Base-by-base conservation (phyloP, 1,140 invertebrate genomes). In the Leptonema lineaticorne region DNA sequence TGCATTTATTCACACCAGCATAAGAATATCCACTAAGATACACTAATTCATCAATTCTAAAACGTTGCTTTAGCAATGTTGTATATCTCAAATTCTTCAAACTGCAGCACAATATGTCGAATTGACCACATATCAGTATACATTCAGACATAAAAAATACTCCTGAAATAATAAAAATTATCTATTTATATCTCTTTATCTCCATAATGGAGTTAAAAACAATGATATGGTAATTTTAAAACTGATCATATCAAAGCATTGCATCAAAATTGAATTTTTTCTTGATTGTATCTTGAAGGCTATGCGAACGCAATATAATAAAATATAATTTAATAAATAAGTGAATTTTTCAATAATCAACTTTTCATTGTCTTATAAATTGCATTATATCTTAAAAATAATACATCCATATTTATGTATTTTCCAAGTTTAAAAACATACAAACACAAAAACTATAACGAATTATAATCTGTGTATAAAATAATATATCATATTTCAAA, bases 41-140 rank as follows among this genome's bases (percentile, higher is more conserved):
- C 1, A 70, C 22, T n/a, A 73, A 18, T 24, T 62, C 37, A 16
- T 29, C 24, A 1, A 65, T n/a, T 0, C 60, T 53, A 68, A 50
- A 63, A 27, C 66, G 67, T 9, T 63, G 22, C 26, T 48, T 26
- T n/a, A 67, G 20, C 11, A 74, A 37, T 9, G 69, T 66, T 1
- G 73, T 72, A 27, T 29, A 72, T n/a, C 33, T 37, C 3, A 74
- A n/a, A 24, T 74, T 74, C 11, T 64, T 60, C 11, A 74, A 62
- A 67, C 73, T 74, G 58, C 70, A 72, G 59, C 68, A 67, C 1
- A 74, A 63, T 14, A 74, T 67, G 45, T 74, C 73, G 30, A 74
- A 70, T 30, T 74, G 73, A 1, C 73, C 73, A 16, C 70, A 72
- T 0, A 72, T 68, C 41, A 74, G 33, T 16, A 74, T 66, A 11